These are phyloP conservation scores for Callaeas wilsoni DNA, from an alignment of 2,113 vertebrate species.

Conservation along the genomic window DNA sequence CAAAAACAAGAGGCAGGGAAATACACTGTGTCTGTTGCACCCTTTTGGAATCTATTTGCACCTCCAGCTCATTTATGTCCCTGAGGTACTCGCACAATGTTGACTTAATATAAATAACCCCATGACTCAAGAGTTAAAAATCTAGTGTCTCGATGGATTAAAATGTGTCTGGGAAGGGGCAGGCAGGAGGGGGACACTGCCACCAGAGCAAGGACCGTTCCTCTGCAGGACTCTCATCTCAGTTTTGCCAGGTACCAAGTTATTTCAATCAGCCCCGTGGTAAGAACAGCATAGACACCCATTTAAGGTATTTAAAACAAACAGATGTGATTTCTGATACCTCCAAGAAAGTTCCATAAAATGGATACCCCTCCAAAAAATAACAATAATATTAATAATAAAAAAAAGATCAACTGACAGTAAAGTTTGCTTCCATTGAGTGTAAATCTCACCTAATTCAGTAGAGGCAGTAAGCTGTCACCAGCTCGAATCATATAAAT, in stretches of 20 bases:
- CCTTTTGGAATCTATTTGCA: conserved; percentile 81
- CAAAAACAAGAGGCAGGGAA: conserved; percentile 76
- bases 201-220: conserved; percentile 16
- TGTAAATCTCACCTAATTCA: conserved; percentile 66
- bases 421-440: conserved; percentile 58
- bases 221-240: background rate
- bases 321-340: background rate
- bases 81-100: conserved; percentile 85
- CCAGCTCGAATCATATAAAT: conserved; percentile 70
- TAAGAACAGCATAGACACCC: background rate
- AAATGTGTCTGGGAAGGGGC: conserved; percentile 37
- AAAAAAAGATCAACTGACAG: background rate
- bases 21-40: conserved; percentile 80
- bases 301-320: background rate
- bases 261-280: conserved; percentile 7
- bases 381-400: background rate
- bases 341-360: conserved; percentile 5
- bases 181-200: conserved; percentile 18
- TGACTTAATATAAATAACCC: conserved; percentile 75
- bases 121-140: conserved; percentile 66
- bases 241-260: conserved; percentile 41
- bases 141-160: conserved; percentile 57
- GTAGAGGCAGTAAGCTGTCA: conserved; percentile 73
- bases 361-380: background rate
- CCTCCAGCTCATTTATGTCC: conserved; percentile 88